A percentile compares a stretch with the other conserved stretches of the same genome.
phyloP scores from a whole-genome alignment of 2,888 invertebrate species.

The Drosophila prolongata region DNA sequence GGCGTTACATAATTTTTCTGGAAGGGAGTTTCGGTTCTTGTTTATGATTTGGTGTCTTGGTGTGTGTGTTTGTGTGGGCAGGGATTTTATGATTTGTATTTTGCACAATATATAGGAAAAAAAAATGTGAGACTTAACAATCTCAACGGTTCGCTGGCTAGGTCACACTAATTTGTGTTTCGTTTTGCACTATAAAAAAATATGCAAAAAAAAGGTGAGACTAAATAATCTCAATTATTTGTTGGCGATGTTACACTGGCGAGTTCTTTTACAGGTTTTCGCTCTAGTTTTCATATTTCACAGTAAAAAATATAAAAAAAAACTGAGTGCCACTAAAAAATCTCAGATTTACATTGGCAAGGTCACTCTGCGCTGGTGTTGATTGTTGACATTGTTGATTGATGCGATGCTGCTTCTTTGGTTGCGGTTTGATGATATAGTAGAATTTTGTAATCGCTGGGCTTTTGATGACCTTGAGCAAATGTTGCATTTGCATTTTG shows the following conservation, averaged over 20 bases:
- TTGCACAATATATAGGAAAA: constrained; percentile 4
- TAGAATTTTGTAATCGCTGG: constrained; percentile 18
- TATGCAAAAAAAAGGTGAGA: constrained; percentile 26
- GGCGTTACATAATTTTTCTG: constrained; percentile 29
- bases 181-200: constrained; percentile 17
- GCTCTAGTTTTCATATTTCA: not conserved
- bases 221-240: constrained; percentile 24
- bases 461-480: constrained; percentile 33
- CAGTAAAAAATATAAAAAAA: constrained; percentile 3
- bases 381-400: constrained; percentile 44
- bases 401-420: constrained; percentile 38
- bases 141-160: constrained; percentile 14
- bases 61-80: constrained; percentile 7
- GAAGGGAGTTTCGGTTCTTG: constrained; percentile 19
- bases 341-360: constrained; percentile 18
- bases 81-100: not conserved
- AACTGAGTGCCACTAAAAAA: constrained; percentile 10
- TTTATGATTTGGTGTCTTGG: constrained; percentile 11
- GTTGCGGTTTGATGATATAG: constrained; percentile 33
- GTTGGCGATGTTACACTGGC: not conserved
- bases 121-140: constrained; percentile 11
- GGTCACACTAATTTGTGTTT: constrained; percentile 10
- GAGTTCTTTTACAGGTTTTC: not conserved
- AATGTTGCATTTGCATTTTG: constrained; percentile 15
- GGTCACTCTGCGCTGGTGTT: constrained; percentile 34